phyloP scores from a whole-genome alignment of 2,888 invertebrate species.

The Hyles lineata region DNA sequence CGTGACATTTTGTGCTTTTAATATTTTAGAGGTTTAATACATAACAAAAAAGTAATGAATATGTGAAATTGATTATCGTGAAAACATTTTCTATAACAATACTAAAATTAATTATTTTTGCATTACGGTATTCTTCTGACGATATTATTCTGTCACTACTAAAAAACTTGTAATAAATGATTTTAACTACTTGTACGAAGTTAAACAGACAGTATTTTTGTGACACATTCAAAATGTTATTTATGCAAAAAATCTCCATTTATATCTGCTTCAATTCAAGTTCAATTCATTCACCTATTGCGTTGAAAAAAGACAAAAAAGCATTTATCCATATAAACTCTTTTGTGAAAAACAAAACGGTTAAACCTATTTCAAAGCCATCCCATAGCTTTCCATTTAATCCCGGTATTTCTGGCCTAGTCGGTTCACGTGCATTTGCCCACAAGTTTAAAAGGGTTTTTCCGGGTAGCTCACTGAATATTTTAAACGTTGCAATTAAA shows the following conservation, averaged over 20 bases:
- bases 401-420: not conserved
- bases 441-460: conserved; percentile 12
- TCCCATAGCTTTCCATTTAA: not conserved
- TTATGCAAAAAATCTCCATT: no score
- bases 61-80: not conserved
- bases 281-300: no score
- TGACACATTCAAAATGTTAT: no score
- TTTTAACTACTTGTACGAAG: no score
- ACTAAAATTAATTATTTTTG: no score
- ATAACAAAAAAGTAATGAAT: not conserved
- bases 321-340: no score
- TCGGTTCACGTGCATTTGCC: not conserved
- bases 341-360: not conserved
- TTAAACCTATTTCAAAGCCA: not conserved
- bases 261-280: no score
- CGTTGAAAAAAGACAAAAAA: no score
- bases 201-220: no score
- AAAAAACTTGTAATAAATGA: no score
- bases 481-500: conserved; percentile 29
- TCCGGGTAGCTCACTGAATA: conserved; percentile 5
- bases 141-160: no score
- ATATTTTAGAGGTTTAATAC: not conserved
- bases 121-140: no score
- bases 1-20: conserved; percentile 24
- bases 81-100: not conserved